These are phyloP conservation scores for Sminthurides aquaticus DNA, from an alignment of 2,888 invertebrate genomes.

Conservation along the genomic window DNA sequence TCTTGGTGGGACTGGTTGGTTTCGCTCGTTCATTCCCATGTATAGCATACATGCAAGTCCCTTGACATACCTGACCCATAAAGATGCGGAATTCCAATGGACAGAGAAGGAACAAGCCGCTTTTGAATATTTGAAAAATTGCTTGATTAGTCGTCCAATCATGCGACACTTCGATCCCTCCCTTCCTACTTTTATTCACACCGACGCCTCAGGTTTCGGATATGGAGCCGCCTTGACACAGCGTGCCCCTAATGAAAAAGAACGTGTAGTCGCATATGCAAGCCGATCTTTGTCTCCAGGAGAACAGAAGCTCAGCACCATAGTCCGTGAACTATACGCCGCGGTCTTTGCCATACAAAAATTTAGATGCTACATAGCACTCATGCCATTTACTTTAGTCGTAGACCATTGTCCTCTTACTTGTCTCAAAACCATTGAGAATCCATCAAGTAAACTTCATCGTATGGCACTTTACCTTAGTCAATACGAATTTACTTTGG, in stretches of 20 bases:
- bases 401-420: constrained; percentile 50
- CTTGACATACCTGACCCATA: background rate
- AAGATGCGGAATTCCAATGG: constrained; percentile 4
- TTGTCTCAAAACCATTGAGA: constrained; percentile 47
- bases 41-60: constrained; percentile 38
- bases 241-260: constrained; percentile 20
- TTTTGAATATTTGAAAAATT: constrained; percentile 7
- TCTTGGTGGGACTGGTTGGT: constrained; percentile 41
- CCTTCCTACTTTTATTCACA: background rate
- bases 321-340: constrained; percentile 47
- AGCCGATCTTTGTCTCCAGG: constrained; percentile 33
- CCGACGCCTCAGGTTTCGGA: constrained; percentile 39
- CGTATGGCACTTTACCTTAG: constrained; percentile 48
- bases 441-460: constrained; percentile 46
- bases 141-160: constrained; percentile 5
- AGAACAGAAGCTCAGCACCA: constrained; percentile 47
- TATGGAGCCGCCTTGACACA: constrained; percentile 42
- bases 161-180: constrained; percentile 6
- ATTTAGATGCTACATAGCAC: constrained; percentile 47
- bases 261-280: constrained; percentile 25
- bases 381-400: constrained; percentile 44
- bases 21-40: constrained; percentile 41
- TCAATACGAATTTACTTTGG: constrained; percentile 45
- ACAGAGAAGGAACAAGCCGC: background rate
- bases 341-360: constrained; percentile 46